Evolutionary conservation across 2,888 invertebrate species (phyloP), one percentile per base, ranked within the genome.

Genomic region (Hypsopygia costalis): DNA sequence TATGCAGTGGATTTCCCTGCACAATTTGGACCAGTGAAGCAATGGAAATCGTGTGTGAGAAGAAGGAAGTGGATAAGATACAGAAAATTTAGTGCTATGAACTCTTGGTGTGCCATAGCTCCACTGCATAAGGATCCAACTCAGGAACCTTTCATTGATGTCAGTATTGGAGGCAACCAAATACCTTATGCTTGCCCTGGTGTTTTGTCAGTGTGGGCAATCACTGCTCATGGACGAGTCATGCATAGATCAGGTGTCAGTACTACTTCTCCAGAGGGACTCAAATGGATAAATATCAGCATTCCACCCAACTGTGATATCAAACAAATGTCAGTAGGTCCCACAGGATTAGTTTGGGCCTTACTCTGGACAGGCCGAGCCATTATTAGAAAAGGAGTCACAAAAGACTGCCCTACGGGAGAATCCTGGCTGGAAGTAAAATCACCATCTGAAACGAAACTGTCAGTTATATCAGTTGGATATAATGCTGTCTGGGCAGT

Each of bases 1-100:
- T 98, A 97, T 83, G 97, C 97, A 25, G 90, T 97, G 25, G 97
- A 98, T 77, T 98, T 98, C 79, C 96, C 96, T 39, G 93, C 95
- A 7, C 93, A 93, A 30, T 97, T 94, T 83, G 91, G 93, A 21
- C 90, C 93, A 0, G 92, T 93, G 43, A 96, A 96, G 66, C 93
- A 94, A 46, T 97, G 97, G 96, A 95, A 95, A 60, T 96, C 97
- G 5, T 96, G 94, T 88, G 97, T 98, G 0, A 90, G 97, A 47
- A 90, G 97, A 57, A 90, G 97, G 51, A 94, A 97, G 69, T 98
- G 97, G 97, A 93, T 96, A 44, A 91, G 97, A 44, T 95, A 94
- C 69, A 89, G 97, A 40, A 92, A 95, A 61, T 98, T 97, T 66
- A 94, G 94, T 75, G 96, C 97, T 5, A 92, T 97, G 82, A 96